Base-by-base conservation (phyloP, 2,113 vertebrate species). In the Galbula dea region DNA sequence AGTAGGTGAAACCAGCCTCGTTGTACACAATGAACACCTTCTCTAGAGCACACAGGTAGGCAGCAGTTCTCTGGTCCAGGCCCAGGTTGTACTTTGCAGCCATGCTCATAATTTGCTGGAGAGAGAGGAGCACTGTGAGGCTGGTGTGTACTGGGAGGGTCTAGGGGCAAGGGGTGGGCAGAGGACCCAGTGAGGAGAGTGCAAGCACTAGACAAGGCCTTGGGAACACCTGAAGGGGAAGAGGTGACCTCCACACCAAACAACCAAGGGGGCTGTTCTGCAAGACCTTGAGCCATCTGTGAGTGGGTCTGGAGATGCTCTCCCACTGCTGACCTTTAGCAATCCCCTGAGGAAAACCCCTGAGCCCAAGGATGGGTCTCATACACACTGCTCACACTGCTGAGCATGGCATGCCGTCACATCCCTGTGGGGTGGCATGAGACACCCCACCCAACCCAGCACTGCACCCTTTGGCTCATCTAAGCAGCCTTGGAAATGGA, bases 21-120 rank as follows among this genome's bases (percentile, higher is more conserved):
- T 96, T 98, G 97, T 98, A 98, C 68, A 98, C 97, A 27, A 97
- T 98, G 98, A 99, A 98, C 89, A 98, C 98, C 91, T 99, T 99
- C 97, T 99, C 98, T 17, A 98, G 98, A 97, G 98, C 98, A 4
- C 98, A 98, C 92, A 99, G 98, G 11, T 99, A 99, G 36, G 98
- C 98, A 46, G 99, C 98, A 0, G 98, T 98, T 96, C 98, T 97
- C 86, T 99, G 98, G 95, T 98, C 98, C 97, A 98, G 88, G 18
- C 98, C 98, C 89, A 98, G 97, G 97, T 98, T 98, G 95, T 98
- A 98, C 93, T 98, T 99, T 93, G 96, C 98, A 34, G 98, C 98
- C 6, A 97, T 98, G 89, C 97, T 96, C 98, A 98, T 98, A 55
- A 98, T 99, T 99, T 99, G 98, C 98, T 98, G 93, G 77, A 9